Evolutionary conservation across 2,888 invertebrate genomes (phyloP), one percentile per base, ranked within the genome.

Genomic region (Mesorhabditis spiculigera): DNA sequence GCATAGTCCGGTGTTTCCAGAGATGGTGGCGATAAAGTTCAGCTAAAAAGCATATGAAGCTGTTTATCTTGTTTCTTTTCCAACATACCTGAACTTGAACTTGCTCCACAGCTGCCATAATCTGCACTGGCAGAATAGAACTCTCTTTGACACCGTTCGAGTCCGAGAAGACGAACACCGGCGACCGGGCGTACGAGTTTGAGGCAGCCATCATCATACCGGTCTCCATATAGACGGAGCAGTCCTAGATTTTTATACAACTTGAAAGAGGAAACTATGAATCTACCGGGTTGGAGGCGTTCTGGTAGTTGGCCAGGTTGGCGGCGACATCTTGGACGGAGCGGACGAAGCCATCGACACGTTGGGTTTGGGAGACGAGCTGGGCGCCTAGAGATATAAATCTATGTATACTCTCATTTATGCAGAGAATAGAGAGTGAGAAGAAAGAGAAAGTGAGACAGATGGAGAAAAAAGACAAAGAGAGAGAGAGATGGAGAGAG

Each of bases 111-210:
- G 8, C 10, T 13, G 58, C 58, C n/a, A n/a, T 50, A 10, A 50
- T 13, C 58, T 50, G 58, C 62, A 16, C 68, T 61, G 10, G 63
- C 28, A 28, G 28, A 28, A 28, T 28, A 28, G 28, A 3, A 28
- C 50, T 50, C 41, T 63, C 63, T 6, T 73, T 72, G 43, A 73
- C 72, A 16, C 74, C 78, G 42, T 77, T 74, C 6, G 81, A 78
- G 67, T 82, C 81, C 62, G 80, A 42, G 69, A 81, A 82, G 8
- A 80, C 74, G 73, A 76, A 82, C 58, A 82, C 71, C n/a, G 69
- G 69, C 8, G 81, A 81, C 42, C 76, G 71, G 45, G 63, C 73
- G 41, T 73, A 70, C 4, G 81, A 77, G 2, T 71, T 64, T 3
- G 71, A 65, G 5, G 75, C 68, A 0, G 77, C 81, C 62, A 68